Conservation (phyloP, 2,888 invertebrate species). For the Liposcelis brunnea region DNA sequence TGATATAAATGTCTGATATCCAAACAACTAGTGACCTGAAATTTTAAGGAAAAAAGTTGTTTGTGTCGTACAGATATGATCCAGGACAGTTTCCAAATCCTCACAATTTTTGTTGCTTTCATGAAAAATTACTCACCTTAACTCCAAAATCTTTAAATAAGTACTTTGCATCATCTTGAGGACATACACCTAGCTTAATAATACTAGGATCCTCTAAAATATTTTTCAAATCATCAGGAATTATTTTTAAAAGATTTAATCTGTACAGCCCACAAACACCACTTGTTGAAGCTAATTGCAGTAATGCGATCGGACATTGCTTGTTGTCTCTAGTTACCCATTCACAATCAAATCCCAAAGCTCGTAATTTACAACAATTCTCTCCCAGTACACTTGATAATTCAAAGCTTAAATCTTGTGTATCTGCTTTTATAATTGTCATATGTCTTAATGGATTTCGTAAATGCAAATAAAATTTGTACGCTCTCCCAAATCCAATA, state of each 20-base stretch:
- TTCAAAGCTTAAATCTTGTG: no score
- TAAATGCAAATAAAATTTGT: neutral
- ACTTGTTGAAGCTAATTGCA: slow-evolving; percentile 52
- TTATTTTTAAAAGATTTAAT: slow-evolving; percentile 36
- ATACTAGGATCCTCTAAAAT: slow-evolving; percentile 43
- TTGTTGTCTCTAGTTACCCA: slow-evolving; percentile 54
- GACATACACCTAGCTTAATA: slow-evolving; percentile 60
- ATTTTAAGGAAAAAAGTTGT: no score
- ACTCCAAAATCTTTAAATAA: slow-evolving; percentile 45
- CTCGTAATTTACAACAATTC: no score
- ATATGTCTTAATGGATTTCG: neutral
- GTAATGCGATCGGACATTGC: slow-evolving; percentile 43
- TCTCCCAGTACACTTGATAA: no score
- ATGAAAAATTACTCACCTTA: slow-evolving; percentile 32
- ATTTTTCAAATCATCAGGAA: slow-evolving; percentile 43
- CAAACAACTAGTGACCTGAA: slow-evolving; percentile 26
- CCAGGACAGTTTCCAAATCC: no score
- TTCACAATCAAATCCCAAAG: slow-evolving; percentile 63
- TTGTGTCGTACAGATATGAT: no score
- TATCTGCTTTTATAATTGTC: neutral
- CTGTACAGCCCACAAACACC: slow-evolving; percentile 55
- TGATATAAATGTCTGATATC: slow-evolving; percentile 49
- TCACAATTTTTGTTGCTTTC: no score
- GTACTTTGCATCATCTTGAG: slow-evolving; percentile 49
- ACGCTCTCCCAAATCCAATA: no score